Base-by-base conservation (phyloP, 2,888 invertebrate genomes). In the Campoplex capitator region DNA sequence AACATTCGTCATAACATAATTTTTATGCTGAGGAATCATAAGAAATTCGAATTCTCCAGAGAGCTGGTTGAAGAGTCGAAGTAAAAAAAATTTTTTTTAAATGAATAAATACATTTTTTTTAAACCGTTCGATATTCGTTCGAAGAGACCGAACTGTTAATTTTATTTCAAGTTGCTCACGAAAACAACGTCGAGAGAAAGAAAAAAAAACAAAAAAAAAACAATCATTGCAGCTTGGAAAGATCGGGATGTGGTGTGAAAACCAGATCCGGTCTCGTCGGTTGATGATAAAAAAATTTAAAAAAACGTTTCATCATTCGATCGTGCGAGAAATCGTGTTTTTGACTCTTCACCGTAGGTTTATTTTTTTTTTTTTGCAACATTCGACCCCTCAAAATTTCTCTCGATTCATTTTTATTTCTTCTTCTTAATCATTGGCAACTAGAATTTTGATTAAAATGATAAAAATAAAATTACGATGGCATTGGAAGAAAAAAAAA, bases 211-310 rank as follows among this genome's bases (percentile, higher is more conserved):
- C 9, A 32, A 11, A n/a, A 74, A 42, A 38, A 6, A 45, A 56
- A 56, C n/a, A n/a, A 23, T 18, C 11, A 28, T 45, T 9, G 28
- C 32, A 54, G 32, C 16, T 3, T 35, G 42, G 7, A 28, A 45
- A 4, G 6, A 67, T 35, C 13, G n/a, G 77, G 67, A 77, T 65
- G 67, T 51, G 67, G 77, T 51, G 77, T 51, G 51, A 16, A 67
- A 67, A 48, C 77, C 67, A 51, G 35, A 18, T 67, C 67, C 77
- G 67, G 45, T 67, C 18, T 11, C 67, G 38, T n/a, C 16, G 9
- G 54, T 58, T 11, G 23, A 28, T 4, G 11, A 62, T 32, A 35
- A 2, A 35, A 2, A 23, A 45, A n/a, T n/a, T n/a, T n/a, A 32
- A 62, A n/a, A 6, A 18, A 18, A 51, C 1, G 51, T 7, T 13